Evolutionary conservation across 2,113 vertebrate genomes (phyloP).

Genomic region (Neofelis nebulosa): DNA sequence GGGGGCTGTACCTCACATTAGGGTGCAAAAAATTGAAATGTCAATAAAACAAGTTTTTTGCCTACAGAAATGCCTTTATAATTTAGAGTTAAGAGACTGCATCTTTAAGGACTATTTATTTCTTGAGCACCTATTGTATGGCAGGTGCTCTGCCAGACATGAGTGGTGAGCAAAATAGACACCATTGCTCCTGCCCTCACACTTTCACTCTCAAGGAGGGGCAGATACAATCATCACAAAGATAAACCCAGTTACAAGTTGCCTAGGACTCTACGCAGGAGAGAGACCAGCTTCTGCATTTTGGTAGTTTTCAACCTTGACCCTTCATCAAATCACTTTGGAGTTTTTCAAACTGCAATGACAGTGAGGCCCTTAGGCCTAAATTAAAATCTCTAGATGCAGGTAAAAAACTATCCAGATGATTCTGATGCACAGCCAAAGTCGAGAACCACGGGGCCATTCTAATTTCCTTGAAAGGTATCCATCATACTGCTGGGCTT

Average conservation of each 20-base stretch:
- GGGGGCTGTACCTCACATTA: background rate
- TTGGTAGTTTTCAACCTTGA: background rate
- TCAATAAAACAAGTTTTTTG: background rate
- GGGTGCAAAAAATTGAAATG: conserved; percentile 2
- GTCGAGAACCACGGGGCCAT: background rate
- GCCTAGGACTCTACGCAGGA: background rate
- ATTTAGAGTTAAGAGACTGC: background rate
- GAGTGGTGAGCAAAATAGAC: background rate
- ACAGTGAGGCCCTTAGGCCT: background rate
- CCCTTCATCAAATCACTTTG: background rate
- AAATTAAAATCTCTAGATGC: background rate
- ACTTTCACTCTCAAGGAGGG: background rate
- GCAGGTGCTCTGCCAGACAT: background rate
- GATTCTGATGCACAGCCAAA: background rate
- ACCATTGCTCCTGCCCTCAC: background rate
- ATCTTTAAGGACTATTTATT: background rate
- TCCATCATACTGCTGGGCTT: background rate
- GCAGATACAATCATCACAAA: background rate
- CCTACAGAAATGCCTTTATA: background rate
- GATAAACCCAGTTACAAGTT: background rate
- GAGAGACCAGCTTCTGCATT: background rate
- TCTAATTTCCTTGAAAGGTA: background rate
- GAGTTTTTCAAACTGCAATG: background rate
- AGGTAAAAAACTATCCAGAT: background rate
- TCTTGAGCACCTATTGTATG: background rate